A percentile compares a stretch with the other conserved stretches of the same genome.
These are phyloP conservation scores for Furcula furcula DNA, from an alignment of 2,888 invertebrate genomes.

Conservation along the genomic window DNA sequence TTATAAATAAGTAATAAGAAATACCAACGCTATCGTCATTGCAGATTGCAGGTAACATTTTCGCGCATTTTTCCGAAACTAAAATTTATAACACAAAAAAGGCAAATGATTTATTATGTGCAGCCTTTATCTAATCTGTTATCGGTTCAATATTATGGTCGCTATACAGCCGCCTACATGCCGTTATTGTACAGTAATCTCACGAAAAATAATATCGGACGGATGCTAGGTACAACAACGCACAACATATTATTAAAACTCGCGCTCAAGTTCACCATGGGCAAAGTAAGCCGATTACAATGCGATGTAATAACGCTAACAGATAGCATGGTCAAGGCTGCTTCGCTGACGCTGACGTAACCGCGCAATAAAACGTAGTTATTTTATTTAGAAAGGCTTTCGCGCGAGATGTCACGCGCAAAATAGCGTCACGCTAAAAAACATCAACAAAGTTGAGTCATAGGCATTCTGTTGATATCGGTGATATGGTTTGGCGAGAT, in stretches of 20 bases:
- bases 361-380: conserved; percentile 34
- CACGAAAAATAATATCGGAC: conserved; percentile 28
- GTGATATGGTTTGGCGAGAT: conserved; percentile 12
- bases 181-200: conserved; percentile 37
- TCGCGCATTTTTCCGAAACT: neutral
- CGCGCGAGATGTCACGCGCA: conserved; percentile 5
- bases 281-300: conserved; percentile 43
- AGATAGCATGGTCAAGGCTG: conserved; percentile 64
- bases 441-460: conserved; percentile 28
- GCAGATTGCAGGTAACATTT: no score
- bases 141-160: conserved; percentile 71
- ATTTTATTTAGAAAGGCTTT: conserved; percentile 1
- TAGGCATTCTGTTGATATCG: conserved; percentile 9
- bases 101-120: conserved; percentile 46
- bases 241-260: conserved; percentile 26
- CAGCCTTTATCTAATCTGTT: conserved; percentile 71
- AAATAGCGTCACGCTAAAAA: conserved; percentile 10
- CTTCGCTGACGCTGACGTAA: conserved; percentile 58
- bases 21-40: no score
- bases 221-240: no score
- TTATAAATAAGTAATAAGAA: no score
- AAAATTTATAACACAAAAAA: neutral
- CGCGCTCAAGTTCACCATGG: conserved; percentile 17
- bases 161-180: conserved; percentile 51
- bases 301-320: conserved; percentile 39